Base-by-base conservation (phyloP, 2,888 invertebrate species). In the Phyllotreta cruciferae region DNA sequence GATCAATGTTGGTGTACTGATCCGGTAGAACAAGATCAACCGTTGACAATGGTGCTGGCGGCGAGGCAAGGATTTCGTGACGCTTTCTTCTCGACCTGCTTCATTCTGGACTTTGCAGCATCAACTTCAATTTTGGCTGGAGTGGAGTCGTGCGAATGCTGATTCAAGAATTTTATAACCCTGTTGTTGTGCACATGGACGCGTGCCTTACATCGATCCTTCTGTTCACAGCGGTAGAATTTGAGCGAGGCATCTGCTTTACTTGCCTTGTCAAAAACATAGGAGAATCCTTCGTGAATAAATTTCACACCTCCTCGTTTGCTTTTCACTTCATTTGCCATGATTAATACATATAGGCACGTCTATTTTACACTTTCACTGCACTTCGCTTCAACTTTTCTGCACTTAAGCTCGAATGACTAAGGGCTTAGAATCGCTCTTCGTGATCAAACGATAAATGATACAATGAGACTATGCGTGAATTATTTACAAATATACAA, bases 21-120 rank as follows among this genome's bases (percentile, higher is more conserved):
- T 38, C 38, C 8, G 38, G 38, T 38, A 38, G 38, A 38, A 38
- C 38, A 38, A 38, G 38, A 38, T 38, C 38, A 38, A 38, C 38
- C 38, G 38, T 8, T 38, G 38, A 38, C 38, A 8, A 7, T 38
- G 38, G 38, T 7, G 38, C 38, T 38, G 38, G 38, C 6, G 38
- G 38, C 8, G 38, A 8, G 8, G 38, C 38, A 38, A 38, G 38
- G 8, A 38, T 8, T 38, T 38, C 38, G 38, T 38, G 38, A 38
- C 38, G 38, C 8, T 38, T 38, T 38, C 38, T 38, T 38, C 38
- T 38, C 38, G n/a, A 38, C 38, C 38, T 38, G 38, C 38, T 38
- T 38, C 6, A 38, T 38, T 38, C 38, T 38, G 6, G 38, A 38
- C 8, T 7, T 38, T 6, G 38, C 8, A 38, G 38, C 38, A 38